Evolutionary conservation across 2,113 vertebrate species (phyloP).

Genomic region (Progne subis): DNA sequence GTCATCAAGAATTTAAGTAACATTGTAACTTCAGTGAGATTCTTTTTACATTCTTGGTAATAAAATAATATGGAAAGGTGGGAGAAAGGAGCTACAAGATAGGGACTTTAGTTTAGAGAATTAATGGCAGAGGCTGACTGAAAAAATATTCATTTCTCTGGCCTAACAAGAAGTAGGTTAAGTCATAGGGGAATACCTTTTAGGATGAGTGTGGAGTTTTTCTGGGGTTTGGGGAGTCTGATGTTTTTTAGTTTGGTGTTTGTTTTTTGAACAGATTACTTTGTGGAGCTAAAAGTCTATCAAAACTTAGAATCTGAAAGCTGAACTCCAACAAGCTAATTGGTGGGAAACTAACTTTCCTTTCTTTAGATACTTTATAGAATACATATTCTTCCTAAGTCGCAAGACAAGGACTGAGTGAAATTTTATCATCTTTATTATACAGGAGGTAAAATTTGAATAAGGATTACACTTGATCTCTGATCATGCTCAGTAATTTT

Average conservation of each 20-base stretch:
- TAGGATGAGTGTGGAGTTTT: background rate
- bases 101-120: background rate
- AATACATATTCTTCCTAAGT: background rate
- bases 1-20: background rate
- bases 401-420: background rate
- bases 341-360: background rate
- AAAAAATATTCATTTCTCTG: background rate
- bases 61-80: background rate
- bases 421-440: background rate
- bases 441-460: background rate
- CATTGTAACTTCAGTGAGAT: background rate
- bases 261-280: background rate
- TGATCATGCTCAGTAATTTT: background rate
- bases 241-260: background rate
- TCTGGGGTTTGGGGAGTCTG: background rate
- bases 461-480: background rate
- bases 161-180: background rate
- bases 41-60: background rate
- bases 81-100: background rate
- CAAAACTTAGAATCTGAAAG: background rate
- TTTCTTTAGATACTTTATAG: background rate
- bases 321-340: background rate
- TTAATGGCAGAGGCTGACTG: background rate
- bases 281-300: background rate
- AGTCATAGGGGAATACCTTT: background rate